Percentiles rank a stretch among this genome's conserved stretches.
These are phyloP conservation scores for Erebia ligea DNA, from an alignment of 2,888 invertebrate genomes.

Conservation along the genomic window DNA sequence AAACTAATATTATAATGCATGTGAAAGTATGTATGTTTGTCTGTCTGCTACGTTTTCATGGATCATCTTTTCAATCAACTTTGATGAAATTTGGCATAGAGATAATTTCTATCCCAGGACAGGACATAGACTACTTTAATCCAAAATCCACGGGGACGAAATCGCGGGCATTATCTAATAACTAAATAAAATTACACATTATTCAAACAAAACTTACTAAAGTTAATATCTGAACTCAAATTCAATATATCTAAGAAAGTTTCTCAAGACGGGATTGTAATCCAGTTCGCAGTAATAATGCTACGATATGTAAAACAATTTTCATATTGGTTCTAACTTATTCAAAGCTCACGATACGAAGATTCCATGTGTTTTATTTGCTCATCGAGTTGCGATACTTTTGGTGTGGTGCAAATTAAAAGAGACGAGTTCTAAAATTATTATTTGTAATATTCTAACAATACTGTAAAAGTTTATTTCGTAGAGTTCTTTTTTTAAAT, in stretches of 20 bases:
- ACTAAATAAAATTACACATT: background rate
- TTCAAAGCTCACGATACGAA: conserved; percentile 69
- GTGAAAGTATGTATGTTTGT: too few relatives aligned
- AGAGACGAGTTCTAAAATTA: conserved; percentile 5
- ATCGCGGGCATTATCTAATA: too few relatives aligned
- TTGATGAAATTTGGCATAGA: too few relatives aligned
- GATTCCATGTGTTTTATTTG: conserved; percentile 77
- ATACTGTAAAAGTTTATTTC: too few relatives aligned
- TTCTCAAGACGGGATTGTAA: conserved; percentile 11
- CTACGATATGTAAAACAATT: conserved; percentile 55
- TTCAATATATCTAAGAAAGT: conserved; percentile 8
- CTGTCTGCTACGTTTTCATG: too few relatives aligned
- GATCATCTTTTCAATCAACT: too few relatives aligned
- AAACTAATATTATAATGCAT: too few relatives aligned
- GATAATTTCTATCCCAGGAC: too few relatives aligned
- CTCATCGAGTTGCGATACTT: conserved; percentile 73
- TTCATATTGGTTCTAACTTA: conserved; percentile 76
- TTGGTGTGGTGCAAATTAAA: conserved; percentile 49
- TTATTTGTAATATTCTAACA: too few relatives aligned
- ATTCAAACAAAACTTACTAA: background rate
- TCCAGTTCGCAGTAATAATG: conserved; percentile 20
- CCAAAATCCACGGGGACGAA: too few relatives aligned
- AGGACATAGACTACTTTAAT: too few relatives aligned
- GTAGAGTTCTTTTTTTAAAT: too few relatives aligned
- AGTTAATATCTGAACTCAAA: conserved; percentile 6